Base-by-base conservation (phyloP, 2,797 vertebrate genomes). In the Sus cebifrons region DNA sequence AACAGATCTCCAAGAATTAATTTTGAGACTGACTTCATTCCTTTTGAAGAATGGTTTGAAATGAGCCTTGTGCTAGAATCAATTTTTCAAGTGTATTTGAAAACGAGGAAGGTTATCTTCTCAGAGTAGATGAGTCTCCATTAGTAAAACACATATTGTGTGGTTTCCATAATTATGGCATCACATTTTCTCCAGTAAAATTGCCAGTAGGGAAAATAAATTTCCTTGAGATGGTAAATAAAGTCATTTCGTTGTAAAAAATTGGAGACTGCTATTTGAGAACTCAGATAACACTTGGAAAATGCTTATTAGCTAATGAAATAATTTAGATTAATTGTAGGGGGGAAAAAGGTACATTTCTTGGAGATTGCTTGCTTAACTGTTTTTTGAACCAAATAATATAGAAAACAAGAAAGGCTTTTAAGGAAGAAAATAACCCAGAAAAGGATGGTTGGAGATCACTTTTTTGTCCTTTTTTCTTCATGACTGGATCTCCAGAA, bases 41-140 rank as follows among this genome's bases (percentile, higher is more conserved):
- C 94, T 97, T 96, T 97, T 96, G 97, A 97, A 97, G 93, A 89
- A 86, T 92, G 83, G 88, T 78, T 89, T 79, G 70, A 96, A 96
- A 97, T 83, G 85, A 82, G 32, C 89, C 84, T 79, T 77, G 92
- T 89, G 65, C 84, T 84, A 87, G 75, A 97, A 95, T 96, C 96
- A 97, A 79, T 96, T 98, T 97, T 95, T 97, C 81, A 93, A 92
- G 86, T 97, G 79, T 95, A 64, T 94, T 96, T 96, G 86, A 95
- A 97, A 95, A 90, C 67, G 84, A 94, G 87, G 71, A 78, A 95
- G 68, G 84, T 67, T 94, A 36, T 74, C 71, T 87, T 90, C 86
- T 96, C 67, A 23, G 40, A 71, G 94, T 75, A 83, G 95, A 89
- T 94, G 96, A 93, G 68, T 94, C 91, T 91, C 81, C 77, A 92